Evolutionary conservation across 2,797 vertebrate genomes (phyloP), one percentile per base, ranked within the genome.

Genomic region (Pampus argenteus): DNA sequence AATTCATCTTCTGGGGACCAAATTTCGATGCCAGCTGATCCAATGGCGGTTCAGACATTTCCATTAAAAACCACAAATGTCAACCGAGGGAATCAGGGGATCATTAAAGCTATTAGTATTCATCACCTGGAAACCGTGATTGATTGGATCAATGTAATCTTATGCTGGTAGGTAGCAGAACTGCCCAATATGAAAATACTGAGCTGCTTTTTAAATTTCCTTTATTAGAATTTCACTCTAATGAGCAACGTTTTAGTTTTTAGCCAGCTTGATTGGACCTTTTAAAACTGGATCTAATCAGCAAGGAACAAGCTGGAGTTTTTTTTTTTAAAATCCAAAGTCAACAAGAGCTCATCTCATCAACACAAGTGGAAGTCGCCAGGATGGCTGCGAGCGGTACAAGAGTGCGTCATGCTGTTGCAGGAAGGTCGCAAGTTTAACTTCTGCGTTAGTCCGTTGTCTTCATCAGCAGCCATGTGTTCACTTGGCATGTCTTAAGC

Each of bases 371-470:
- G 59, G 20, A 67, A 48, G 61, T 25, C 3, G 15, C 56, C 8
- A 29, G 10, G 13, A 13, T 38, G 65, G 36, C n/a, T 5, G 25
- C 17, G 11, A 59, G 10, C n/a, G n/a, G n/a, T n/a, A n/a, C n/a
- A n/a, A 56, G 20, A 56, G 55, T 36, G 36, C 49, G 20, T 73
- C 42, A 40, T 66, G 42, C 54, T 50, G 56, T 28, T 69, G 36
- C 34, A 67, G 29, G 49, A 66, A 71, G 57, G 62, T 71, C 34
- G 47, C 17, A 61, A 77, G 74, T 83, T 83, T 26, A 87, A 57
- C 60, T 56, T 78, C n/a, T 44, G 40, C 57, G 20, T 80, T 62
- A 66, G 47, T n/a, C 55, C 54, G 62, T 45, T 15, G 26, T 78
- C 64, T 70, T 38, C 64, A 63, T 67, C 20, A 11, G 20, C 34